These are phyloP conservation scores for Ecliptopera silaceata DNA, from an alignment of 2,888 invertebrate species.

Conservation along the genomic window DNA sequence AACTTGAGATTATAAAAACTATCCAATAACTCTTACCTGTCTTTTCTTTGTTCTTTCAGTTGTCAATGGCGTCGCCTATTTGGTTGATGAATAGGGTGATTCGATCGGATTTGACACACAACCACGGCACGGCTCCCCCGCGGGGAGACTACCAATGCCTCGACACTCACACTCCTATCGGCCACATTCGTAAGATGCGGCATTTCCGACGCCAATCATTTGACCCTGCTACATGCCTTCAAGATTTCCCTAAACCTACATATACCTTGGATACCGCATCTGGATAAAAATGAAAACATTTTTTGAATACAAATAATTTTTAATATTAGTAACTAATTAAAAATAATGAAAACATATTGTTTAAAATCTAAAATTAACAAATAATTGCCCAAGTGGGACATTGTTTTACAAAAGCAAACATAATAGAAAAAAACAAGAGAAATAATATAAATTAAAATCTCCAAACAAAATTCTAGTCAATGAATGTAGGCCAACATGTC, in stretches of 20 bases:
- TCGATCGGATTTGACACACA: slow-evolving; percentile 73
- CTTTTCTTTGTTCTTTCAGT: slow-evolving; percentile 46
- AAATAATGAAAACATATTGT: slow-evolving; percentile 10
- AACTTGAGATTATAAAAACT: too few species aligned
- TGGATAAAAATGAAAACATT: slow-evolving; percentile 32
- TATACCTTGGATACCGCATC: slow-evolving; percentile 40
- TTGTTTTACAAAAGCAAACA: slow-evolving; percentile 35
- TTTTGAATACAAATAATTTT: slow-evolving; percentile 43
- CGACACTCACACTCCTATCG: slow-evolving; percentile 75
- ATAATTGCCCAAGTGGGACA: slow-evolving; percentile 24
- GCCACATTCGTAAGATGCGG: slow-evolving; percentile 68
- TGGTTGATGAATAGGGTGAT: slow-evolving; percentile 75
- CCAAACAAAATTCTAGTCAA: background rate
- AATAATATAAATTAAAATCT: background rate
- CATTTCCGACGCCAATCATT: slow-evolving; percentile 69
- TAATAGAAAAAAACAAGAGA: slow-evolving; percentile 22
- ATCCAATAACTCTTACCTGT: background rate
- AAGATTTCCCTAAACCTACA: slow-evolving; percentile 57
- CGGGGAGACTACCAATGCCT: slow-evolving; percentile 72
- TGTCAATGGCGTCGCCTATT: slow-evolving; percentile 62
- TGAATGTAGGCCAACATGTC: slow-evolving; percentile 2
- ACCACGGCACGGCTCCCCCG: slow-evolving; percentile 72
- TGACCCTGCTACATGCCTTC: slow-evolving; percentile 65
- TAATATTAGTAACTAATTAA: slow-evolving; percentile 30
- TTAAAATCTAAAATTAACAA: slow-evolving; percentile 33